Base-by-base conservation (phyloP, 1,140 invertebrate genomes). In the Brachionus manjavacas region DNA sequence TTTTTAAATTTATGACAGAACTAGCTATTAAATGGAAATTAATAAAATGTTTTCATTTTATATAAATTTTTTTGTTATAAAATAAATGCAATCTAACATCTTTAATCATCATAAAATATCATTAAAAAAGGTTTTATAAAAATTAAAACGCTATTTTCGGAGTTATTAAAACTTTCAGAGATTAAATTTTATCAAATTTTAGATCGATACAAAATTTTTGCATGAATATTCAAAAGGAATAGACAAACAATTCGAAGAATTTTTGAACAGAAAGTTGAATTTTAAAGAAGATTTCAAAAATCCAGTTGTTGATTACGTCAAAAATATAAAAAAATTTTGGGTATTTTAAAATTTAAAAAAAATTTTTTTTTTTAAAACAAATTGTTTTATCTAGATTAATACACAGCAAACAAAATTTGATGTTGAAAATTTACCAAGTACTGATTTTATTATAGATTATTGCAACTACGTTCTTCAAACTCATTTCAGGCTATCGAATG, bases 271-370 rank as follows among this genome's bases (percentile, higher is more conserved):
- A 25, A 76, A 76, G 16, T 23, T 76, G 11, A 49, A 76, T 76
- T 49, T 76, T 25, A 76, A 76, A 25, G 11, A 76, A 76, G 46
- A 46, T 25, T 76, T 76, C 23, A 76, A 76, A 31, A 76, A 76
- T 20, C 68, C 68, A 14, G 68, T 72, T 16, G 68, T 72, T 41
- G 68, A 72, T 76, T 76, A 76, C 41, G 52, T 76, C 23, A 49
- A 49, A 76, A 76, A 76, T 76, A 52, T 76, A 3, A 76, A 49
- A 52, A 76, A 76, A 52, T 76, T 76, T 49, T 76, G 72, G 72
- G 39, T 68, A 68, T 1, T 6, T 39, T 12, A n/a, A 31, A 64
- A n/a, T 28, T 4, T 28, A 35, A 35, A 7, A 14, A 35, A 14
- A 31, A 31, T 7, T 35, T 35, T 35, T 6, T 35, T 35, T 35